Percentiles rank a stretch among this genome's conserved stretches.
Conservation (phyloP, 2,113 vertebrate genomes). For the Oncorhynchus kisutch region DNA sequence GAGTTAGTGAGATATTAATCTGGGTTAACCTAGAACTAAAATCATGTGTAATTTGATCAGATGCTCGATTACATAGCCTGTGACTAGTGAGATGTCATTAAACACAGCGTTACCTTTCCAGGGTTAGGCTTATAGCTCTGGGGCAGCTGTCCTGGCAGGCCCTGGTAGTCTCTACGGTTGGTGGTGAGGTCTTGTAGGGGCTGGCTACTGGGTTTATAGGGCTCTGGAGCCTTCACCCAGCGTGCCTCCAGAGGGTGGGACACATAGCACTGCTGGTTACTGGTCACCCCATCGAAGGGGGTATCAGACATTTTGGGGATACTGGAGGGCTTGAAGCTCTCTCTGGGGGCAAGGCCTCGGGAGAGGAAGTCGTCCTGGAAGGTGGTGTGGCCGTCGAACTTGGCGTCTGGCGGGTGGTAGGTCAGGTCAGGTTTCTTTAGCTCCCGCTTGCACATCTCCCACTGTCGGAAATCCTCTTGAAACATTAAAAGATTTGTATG, state of each 20-base stretch:
- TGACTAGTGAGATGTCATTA: too few relatives aligned
- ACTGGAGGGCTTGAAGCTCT: conserved; percentile 73
- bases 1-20: too few relatives aligned
- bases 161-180: conserved; percentile 76
- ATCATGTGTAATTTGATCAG: too few relatives aligned
- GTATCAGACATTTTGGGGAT: conserved; percentile 32
- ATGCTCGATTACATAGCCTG: too few relatives aligned
- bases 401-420: conserved; percentile 71
- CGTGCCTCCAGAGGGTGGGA: conserved; percentile 61
- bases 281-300: conserved; percentile 74
- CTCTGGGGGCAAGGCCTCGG: conserved; percentile 51
- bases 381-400: conserved; percentile 80
- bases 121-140: conserved; percentile 76
- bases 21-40: too few relatives aligned
- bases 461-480: conserved; percentile 77
- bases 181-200: conserved; percentile 80
- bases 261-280: conserved; percentile 69
- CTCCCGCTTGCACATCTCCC: conserved; percentile 72
- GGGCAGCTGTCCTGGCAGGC: conserved; percentile 63
- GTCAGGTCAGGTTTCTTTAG: conserved; percentile 60
- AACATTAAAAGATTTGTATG: background rate
- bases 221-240: conserved; percentile 47
- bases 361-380: conserved; percentile 80
- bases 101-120: conserved; percentile 7
- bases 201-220: conserved; percentile 70